A percentile compares a stretch with the other conserved stretches of the same genome.
phyloP scores from a whole-genome alignment of 2,888 invertebrate species.

The Drosophila fulvimacula region DNA sequence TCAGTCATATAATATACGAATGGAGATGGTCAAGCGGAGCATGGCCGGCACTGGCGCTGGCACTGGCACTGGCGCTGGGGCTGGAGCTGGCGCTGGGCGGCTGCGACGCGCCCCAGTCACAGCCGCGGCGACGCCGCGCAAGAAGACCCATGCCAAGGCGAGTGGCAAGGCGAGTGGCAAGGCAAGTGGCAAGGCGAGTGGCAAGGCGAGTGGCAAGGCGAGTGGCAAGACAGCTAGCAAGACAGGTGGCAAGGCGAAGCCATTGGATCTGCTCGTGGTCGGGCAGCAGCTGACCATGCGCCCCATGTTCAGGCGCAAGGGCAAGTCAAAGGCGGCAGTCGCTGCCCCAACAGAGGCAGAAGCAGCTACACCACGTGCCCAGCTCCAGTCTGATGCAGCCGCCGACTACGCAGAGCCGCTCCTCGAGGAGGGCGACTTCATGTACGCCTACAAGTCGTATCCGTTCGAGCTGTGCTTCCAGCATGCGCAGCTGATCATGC shows the following conservation, averaged over 20 bases:
- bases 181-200: neutral
- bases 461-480: neutral
- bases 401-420: neutral
- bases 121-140: neutral
- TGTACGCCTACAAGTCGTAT: slow-evolving; percentile 6
- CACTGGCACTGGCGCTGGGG: too few species aligned
- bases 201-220: neutral
- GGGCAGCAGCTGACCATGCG: slow-evolving; percentile 35
- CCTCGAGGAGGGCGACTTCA: neutral
- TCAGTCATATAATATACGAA: neutral
- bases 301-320: neutral
- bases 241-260: neutral
- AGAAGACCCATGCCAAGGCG: too few species aligned
- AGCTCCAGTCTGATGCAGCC: neutral
- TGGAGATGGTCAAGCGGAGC: neutral
- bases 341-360: neutral
- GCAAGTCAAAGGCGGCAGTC: neutral
- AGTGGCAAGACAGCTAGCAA: too few species aligned
- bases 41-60: neutral
- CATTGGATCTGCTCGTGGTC: slow-evolving; percentile 33
- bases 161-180: neutral
- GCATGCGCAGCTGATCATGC: neutral
- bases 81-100: neutral
- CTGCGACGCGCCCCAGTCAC: neutral
- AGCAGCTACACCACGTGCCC: neutral